Evolutionary conservation across 2,797 vertebrate genomes (phyloP).

Genomic region (Hypotaenidia okinawae): DNA sequence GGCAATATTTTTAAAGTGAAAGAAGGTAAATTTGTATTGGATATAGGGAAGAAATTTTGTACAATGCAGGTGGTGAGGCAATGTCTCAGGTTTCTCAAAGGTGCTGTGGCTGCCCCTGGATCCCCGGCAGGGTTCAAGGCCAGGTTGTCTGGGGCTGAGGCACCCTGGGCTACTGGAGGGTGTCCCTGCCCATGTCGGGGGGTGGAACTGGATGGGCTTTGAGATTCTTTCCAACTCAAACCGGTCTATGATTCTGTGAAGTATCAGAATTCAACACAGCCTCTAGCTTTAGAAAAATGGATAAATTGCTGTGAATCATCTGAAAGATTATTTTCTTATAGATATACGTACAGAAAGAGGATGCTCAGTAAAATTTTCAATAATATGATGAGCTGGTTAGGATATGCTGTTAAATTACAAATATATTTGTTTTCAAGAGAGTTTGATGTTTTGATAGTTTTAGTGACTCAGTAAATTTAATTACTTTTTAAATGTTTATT

Average conservation of each 20-base stretch:
- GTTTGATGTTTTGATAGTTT: not conserved
- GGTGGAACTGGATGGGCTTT: not conserved
- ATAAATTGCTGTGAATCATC: not conserved
- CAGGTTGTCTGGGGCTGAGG: not conserved
- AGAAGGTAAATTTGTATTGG: not conserved
- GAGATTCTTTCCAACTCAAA: not conserved
- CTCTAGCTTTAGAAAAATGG: not conserved
- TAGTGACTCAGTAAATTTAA: not conserved
- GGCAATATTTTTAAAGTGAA: not conserved
- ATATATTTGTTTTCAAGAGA: not conserved
- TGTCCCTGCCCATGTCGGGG: not conserved
- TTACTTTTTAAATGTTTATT: not conserved
- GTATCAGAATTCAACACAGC: not conserved
- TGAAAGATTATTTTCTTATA: not conserved
- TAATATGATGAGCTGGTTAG: not conserved
- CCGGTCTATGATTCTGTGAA: not conserved
- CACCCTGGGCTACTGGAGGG: fast-evolving
- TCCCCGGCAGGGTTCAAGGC: not conserved
- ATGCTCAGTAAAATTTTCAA: not conserved
- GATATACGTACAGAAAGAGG: not conserved
- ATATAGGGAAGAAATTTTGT: not conserved
- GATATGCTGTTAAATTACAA: not conserved
- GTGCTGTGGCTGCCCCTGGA: not conserved
- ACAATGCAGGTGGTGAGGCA: fast-evolving
- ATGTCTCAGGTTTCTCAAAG: not conserved